Percentiles rank a stretch among this genome's conserved stretches.
phyloP scores from a whole-genome alignment of 2,797 vertebrate genomes.

The Danio albolineatus region DNA sequence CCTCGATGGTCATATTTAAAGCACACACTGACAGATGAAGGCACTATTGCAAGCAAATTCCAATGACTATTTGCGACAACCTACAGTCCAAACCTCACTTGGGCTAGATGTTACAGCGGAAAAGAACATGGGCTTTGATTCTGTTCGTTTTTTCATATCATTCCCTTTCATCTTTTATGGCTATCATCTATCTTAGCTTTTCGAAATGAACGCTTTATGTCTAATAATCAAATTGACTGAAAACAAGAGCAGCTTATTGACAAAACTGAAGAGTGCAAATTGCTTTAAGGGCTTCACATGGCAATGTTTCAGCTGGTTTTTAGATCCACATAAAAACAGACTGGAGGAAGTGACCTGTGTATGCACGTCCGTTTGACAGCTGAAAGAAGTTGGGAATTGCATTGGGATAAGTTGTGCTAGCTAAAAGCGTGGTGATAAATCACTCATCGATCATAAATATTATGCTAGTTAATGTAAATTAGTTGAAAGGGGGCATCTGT shows the following conservation, averaged over 20 bases:
- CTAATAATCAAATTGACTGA: neutral
- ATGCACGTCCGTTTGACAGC: neutral
- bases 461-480: slow-evolving; percentile 2
- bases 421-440: neutral
- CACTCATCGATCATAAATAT: neutral
- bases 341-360: slow-evolving; percentile 4
- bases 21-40: slow-evolving; percentile 76
- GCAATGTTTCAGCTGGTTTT: slow-evolving; percentile 26
- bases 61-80: slow-evolving; percentile 74
- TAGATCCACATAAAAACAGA: slow-evolving; percentile 8
- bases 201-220: neutral
- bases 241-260: neutral
- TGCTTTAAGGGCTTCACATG: neutral
- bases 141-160: neutral
- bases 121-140: slow-evolving; percentile 3
- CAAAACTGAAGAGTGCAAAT: slow-evolving; percentile 32
- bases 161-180: slow-evolving; percentile 9
- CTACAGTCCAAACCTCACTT: slow-evolving; percentile 65
- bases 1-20: slow-evolving; percentile 58
- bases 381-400: neutral
- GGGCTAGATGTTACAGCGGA: slow-evolving; percentile 72
- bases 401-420: slow-evolving; percentile 11
- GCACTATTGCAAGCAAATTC: slow-evolving; percentile 86
- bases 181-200: slow-evolving; percentile 10
- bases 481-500: neutral